Evolutionary conservation across 2,113 vertebrate species (phyloP).

Genomic region (Isichthys henryi): DNA sequence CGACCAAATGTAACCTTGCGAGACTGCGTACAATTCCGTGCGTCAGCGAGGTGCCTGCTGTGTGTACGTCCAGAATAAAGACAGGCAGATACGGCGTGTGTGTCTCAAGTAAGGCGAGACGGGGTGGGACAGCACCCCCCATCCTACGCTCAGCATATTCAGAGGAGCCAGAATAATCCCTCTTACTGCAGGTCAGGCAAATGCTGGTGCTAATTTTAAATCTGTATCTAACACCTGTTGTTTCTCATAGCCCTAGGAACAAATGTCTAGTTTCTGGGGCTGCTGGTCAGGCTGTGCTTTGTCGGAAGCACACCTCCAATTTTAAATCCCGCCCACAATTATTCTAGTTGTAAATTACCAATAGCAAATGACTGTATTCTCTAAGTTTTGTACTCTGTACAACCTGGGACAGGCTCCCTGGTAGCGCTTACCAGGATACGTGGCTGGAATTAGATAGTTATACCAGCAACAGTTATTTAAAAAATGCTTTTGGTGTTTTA

Average conservation of each 20-base stretch:
- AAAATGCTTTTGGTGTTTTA: neutral
- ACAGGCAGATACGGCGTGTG: neutral
- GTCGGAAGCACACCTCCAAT: neutral
- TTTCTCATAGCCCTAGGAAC: neutral
- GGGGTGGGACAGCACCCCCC: neutral
- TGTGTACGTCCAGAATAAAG: neutral
- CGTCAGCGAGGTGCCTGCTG: neutral
- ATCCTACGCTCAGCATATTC: neutral
- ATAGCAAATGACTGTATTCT: neutral
- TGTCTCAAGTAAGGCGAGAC: neutral
- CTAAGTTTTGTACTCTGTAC: neutral
- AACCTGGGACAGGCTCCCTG: neutral
- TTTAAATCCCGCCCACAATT: neutral
- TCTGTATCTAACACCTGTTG: neutral
- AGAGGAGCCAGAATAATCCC: neutral
- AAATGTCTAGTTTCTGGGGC: neutral
- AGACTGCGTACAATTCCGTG: neutral
- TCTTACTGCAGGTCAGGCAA: neutral
- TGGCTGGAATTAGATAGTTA: neutral
- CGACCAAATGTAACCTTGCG: neutral
- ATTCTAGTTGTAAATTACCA: neutral
- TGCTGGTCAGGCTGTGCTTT: neutral
- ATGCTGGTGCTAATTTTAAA: constrained; percentile 3
- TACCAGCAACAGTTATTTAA: neutral
- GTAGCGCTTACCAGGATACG: neutral